These are phyloP conservation scores for Calyptomena viridis DNA, from an alignment of 2,113 vertebrate species.

Conservation along the genomic window DNA sequence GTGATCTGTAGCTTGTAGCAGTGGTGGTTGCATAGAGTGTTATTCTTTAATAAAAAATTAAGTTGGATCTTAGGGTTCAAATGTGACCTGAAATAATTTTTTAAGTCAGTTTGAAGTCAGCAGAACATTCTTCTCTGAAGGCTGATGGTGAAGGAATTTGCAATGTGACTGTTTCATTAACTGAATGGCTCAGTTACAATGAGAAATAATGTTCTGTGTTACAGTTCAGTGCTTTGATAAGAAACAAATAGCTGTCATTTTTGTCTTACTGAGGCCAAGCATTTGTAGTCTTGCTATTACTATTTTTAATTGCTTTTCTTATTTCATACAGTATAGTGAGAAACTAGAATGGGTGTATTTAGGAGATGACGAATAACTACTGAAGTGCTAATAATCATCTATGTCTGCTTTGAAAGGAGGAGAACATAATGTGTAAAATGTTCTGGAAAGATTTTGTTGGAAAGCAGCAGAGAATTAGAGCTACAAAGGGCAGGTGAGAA, in stretches of 20 bases:
- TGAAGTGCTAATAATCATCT: background rate
- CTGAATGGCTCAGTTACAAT: background rate
- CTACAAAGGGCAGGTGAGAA: background rate
- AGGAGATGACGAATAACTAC: background rate
- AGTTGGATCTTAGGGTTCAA: background rate
- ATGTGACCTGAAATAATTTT: background rate
- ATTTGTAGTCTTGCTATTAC: background rate
- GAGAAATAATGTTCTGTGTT: background rate
- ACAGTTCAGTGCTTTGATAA: background rate
- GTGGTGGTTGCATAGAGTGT: background rate
- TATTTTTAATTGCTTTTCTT: background rate
- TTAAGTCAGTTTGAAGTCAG: background rate
- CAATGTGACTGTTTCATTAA: background rate
- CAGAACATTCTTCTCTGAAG: background rate
- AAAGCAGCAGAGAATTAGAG: background rate
- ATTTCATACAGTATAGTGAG: background rate
- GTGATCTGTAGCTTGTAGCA: background rate
- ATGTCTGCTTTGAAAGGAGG: background rate
- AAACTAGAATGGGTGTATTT: background rate
- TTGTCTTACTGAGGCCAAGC: background rate
- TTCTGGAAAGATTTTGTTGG: background rate
- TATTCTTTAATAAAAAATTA: background rate
- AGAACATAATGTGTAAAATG: background rate
- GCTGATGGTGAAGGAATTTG: background rate
- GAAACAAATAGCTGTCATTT: slow-evolving; percentile 7